Evolutionary conservation across 2,888 invertebrate genomes (phyloP), one percentile per base, ranked within the genome.

Genomic region (Pherbina coryleti): DNA sequence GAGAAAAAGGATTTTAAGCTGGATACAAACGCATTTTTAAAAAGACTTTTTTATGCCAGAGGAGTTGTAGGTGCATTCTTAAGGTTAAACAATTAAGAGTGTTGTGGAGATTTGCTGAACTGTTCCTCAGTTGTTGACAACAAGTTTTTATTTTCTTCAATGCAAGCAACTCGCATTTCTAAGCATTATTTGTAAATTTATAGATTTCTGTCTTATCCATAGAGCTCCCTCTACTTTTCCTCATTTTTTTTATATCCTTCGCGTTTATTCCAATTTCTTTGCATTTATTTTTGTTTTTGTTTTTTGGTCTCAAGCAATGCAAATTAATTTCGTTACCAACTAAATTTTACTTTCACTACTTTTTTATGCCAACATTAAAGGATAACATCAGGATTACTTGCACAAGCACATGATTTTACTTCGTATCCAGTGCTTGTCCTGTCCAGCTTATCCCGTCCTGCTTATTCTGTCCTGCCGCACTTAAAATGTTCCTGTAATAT

Each of bases 341-440:
- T n/a, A 25, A 64, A 31, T 64, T 64, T 7, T n/a, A 31, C 31
- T 25, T 64, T 28, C 64, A 62, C 62, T 28, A 17, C 17, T 62
- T 64, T 64, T 64, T 64, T 28, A 31, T 11, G 64, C n/a, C 28
- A 17, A 14, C 64, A 64, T 64, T 64, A 64, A 64, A 64, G 64
- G 64, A 64, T 64, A 31, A 64, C 64, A 25, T 25, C 34, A 64
- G 64, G 64, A 64, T 64, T 64, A 64, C n/a, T 28, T 62, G 5
- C 34, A 64, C 64, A 64, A 64, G 64, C 64, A 17, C 31, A 22
- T 22, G 55, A 5, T 22, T 22, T 19, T 22, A 8, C 19, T 22
- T 55, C 2, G 19, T 5, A 22, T 9, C 55, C 22, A 22, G 19
- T 55, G 9, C 2, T n/a, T 22, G 55, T 3, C 7, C 17, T 14